Percentiles rank a stretch among this genome's conserved stretches.
Evolutionary conservation across 2,113 vertebrate species (phyloP).

Genomic region (Chiloscyllium plagiosum): DNA sequence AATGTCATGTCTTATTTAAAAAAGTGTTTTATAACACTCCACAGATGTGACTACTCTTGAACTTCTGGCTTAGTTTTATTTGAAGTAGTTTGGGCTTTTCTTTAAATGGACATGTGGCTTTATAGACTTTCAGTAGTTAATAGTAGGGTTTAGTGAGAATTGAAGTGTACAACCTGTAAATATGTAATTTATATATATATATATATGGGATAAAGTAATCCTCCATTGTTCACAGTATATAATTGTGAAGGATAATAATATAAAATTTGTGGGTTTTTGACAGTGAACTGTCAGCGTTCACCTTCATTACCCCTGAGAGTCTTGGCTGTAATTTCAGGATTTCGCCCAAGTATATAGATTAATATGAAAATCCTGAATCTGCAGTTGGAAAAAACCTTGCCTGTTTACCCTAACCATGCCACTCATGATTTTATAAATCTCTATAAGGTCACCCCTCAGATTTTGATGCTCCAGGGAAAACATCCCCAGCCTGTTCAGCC

Average conservation of each 20-base stretch:
- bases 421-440: too few relatives aligned
- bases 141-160: not conserved
- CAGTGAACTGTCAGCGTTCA: too few relatives aligned
- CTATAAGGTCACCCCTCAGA: too few relatives aligned
- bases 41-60: not conserved
- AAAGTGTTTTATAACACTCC: not conserved
- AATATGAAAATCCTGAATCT: too few relatives aligned
- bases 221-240: not conserved
- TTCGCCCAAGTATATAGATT: too few relatives aligned
- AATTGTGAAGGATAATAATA: not conserved
- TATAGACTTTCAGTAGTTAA: not conserved
- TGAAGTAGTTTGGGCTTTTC: not conserved
- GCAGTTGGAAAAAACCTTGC: too few relatives aligned
- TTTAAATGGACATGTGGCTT: not conserved
- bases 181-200: not conserved
- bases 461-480: too few relatives aligned
- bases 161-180: not conserved
- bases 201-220: not conserved
- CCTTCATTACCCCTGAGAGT: too few relatives aligned
- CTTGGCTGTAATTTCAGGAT: too few relatives aligned
- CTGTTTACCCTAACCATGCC: too few relatives aligned
- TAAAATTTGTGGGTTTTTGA: too few relatives aligned
- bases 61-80: not conserved
- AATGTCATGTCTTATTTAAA: not conserved
- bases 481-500: too few relatives aligned